Conservation (phyloP, 2,797 vertebrate genomes). For the Myioborus melanocephalus region DNA sequence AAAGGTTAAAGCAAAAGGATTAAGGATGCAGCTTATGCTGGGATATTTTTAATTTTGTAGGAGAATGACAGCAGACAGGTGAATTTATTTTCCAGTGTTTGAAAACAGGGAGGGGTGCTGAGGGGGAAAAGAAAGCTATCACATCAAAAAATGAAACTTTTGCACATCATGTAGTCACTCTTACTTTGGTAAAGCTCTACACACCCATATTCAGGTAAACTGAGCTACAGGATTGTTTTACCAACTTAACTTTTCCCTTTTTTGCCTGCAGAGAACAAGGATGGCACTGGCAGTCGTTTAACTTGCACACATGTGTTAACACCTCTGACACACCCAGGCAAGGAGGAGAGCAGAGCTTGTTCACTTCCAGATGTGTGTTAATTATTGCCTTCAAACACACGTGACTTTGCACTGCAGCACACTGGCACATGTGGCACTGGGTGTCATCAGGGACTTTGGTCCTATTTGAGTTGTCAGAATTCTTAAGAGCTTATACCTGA, state of each 20-base stretch:
- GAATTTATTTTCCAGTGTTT: background rate
- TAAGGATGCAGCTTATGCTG: background rate
- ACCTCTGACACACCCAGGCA: background rate
- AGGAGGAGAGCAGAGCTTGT: background rate
- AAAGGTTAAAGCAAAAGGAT: background rate
- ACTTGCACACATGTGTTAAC: background rate
- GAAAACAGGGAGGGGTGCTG: accelerated
- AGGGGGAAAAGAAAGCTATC: background rate
- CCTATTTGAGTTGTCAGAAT: slow-evolving; percentile 22
- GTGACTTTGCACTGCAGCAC: background rate
- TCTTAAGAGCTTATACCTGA: background rate
- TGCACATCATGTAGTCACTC: background rate
- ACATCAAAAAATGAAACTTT: background rate
- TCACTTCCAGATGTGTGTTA: background rate
- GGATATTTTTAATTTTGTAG: background rate
- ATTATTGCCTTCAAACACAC: background rate
- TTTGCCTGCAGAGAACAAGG: background rate
- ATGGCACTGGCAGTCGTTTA: background rate
- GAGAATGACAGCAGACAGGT: background rate
- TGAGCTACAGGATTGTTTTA: background rate
- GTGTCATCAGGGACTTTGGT: background rate
- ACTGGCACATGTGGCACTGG: background rate
- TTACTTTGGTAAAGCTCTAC: background rate
- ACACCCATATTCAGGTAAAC: background rate
- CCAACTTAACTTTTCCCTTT: background rate